Evolutionary conservation across 2,888 invertebrate species (phyloP).

Genomic region (Bibio marci): DNA sequence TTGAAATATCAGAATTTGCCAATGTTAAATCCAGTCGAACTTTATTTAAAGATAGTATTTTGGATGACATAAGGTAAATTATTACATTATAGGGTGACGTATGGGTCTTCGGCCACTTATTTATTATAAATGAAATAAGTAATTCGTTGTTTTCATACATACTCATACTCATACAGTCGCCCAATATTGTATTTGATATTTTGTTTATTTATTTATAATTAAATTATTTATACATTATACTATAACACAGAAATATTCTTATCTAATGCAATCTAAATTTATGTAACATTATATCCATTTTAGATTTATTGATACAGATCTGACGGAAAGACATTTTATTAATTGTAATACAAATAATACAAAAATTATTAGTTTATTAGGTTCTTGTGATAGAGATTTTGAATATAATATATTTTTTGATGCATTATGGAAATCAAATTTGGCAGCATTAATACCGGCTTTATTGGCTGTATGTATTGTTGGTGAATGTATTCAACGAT

Average conservation of each 20-base stretch:
- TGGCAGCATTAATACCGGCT: slow-evolving; percentile 11
- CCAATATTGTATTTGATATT: neutral
- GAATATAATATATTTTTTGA: slow-evolving; percentile 13
- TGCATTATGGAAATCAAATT: slow-evolving; percentile 11
- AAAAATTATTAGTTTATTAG: slow-evolving; percentile 28
- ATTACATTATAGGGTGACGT: no score
- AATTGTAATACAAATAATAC: slow-evolving; percentile 35
- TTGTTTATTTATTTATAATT: neutral
- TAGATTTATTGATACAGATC: slow-evolving; percentile 41
- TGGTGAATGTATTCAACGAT: slow-evolving; percentile 11
- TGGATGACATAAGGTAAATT: slow-evolving; percentile 45
- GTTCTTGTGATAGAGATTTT: slow-evolving; percentile 28
- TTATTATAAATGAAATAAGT: no score
- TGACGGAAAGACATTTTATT: slow-evolving; percentile 34
- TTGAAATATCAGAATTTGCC: slow-evolving; percentile 48
- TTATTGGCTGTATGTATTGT: slow-evolving; percentile 9
- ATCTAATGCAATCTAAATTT: no score
- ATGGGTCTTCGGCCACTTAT: no score
- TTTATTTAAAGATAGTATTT: slow-evolving; percentile 40
- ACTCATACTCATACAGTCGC: no score
- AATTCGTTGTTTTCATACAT: no score
- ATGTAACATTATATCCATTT: no score
- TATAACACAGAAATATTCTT: no score
- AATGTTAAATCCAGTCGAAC: slow-evolving; percentile 56
- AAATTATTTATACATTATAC: no score